Percentiles rank a stretch among this genome's conserved stretches.
Conservation (phyloP, 1,140 invertebrate species). For the Physella acuta region DNA sequence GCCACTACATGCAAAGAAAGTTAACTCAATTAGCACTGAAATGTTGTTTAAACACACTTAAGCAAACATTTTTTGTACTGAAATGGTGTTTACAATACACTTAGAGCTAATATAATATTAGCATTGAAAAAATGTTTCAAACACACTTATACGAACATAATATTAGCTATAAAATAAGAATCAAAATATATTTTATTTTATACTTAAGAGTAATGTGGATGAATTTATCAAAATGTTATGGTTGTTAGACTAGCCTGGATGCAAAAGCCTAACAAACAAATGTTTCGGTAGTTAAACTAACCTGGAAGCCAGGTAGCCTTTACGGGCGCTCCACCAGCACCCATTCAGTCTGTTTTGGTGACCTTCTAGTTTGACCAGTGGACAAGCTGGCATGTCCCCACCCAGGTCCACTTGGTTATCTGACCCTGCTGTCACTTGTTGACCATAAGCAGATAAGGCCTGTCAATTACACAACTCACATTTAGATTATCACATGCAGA, state of each 20-base stretch:
- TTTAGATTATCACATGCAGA: not conserved
- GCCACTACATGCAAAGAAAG: slow-evolving; percentile 58
- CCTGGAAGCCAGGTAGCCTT: slow-evolving; percentile 63
- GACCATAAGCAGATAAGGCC: slow-evolving; percentile 42
- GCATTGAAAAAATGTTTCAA: not conserved
- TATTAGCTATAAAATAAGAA: no score
- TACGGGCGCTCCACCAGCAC: slow-evolving; percentile 60
- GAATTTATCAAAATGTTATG: no score
- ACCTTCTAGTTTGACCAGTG: slow-evolving; percentile 61
- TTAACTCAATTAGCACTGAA: no score
- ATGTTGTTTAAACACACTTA: no score
- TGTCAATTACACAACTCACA: slow-evolving; percentile 20
- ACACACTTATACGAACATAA: no score
- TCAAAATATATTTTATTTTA: no score
- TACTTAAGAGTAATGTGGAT: no score
- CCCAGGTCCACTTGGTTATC: slow-evolving; percentile 47
- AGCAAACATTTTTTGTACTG: no score
- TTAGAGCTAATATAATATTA: not conserved
- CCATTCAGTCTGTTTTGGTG: slow-evolving; percentile 65
- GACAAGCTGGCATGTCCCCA: slow-evolving; percentile 58
- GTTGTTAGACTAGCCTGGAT: no score
- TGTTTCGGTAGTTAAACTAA: no score
- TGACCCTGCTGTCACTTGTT: not conserved
- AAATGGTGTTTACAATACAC: no score
- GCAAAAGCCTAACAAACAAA: no score